These are phyloP conservation scores for Tor tambroides DNA, from an alignment of 2,113 vertebrate species.

Conservation along the genomic window DNA sequence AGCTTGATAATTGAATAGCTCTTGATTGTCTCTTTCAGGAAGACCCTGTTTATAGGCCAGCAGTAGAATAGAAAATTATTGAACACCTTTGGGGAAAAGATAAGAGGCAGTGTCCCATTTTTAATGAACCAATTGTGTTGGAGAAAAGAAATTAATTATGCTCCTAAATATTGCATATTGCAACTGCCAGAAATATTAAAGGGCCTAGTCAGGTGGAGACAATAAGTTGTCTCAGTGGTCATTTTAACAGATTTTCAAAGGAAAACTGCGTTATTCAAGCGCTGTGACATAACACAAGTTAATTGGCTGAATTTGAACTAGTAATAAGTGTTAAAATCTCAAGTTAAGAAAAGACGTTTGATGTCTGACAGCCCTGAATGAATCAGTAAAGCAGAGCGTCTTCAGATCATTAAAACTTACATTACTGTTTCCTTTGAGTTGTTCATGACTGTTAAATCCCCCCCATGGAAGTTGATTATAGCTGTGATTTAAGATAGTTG, in stretches of 20 bases:
- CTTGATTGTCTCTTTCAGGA: constrained; percentile 71
- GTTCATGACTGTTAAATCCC: not conserved
- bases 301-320: constrained; percentile 66
- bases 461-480: not conserved
- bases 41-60: constrained; percentile 68
- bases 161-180: constrained; percentile 76
- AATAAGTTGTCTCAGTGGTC: constrained; percentile 54
- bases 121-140: constrained; percentile 81
- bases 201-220: constrained; percentile 70
- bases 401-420: not conserved
- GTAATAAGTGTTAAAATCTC: constrained; percentile 59
- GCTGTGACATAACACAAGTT: too few relatives aligned
- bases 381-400: too few relatives aligned
- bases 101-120: constrained; percentile 75
- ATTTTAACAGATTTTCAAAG: too few relatives aligned
- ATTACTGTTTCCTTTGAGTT: not conserved
- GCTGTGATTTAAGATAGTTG: not conserved
- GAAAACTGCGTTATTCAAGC: too few relatives aligned
- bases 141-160: constrained; percentile 78
- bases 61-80: constrained; percentile 76
- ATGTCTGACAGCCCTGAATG: not conserved
- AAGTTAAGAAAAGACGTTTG: constrained; percentile 35
- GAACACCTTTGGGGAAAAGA: constrained; percentile 74
- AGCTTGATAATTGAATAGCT: constrained; percentile 74
- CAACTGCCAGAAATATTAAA: constrained; percentile 76